Percentiles rank a stretch among this genome's conserved stretches.
These are phyloP conservation scores for Tadarida brasiliensis DNA, from an alignment of 2,797 vertebrate genomes.

Conservation along the genomic window DNA sequence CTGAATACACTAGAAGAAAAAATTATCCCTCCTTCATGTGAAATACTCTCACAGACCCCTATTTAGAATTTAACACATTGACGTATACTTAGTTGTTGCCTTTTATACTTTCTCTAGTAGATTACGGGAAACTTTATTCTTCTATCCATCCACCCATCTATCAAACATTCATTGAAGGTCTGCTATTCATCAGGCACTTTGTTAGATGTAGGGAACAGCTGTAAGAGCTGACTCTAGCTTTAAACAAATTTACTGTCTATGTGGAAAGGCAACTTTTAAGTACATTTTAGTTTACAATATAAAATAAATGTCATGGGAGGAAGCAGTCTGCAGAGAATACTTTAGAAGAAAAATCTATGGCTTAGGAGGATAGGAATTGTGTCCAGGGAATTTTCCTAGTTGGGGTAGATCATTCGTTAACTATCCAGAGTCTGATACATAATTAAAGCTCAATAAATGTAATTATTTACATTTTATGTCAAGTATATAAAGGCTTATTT, in stretches of 20 bases:
- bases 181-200: neutral
- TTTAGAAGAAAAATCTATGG: neutral
- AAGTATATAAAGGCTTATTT: neutral
- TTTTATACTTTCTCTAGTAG: neutral
- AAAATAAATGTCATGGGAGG: neutral
- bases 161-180: neutral
- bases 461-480: neutral
- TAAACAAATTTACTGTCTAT: neutral
- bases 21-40: neutral
- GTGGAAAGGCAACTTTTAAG: neutral
- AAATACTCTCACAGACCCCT: neutral
- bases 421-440: neutral
- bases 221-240: neutral
- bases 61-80: neutral
- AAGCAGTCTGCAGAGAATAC: neutral
- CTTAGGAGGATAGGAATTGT: neutral
- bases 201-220: neutral
- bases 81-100: neutral
- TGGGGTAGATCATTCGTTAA: neutral
- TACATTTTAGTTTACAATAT: slow-evolving; percentile 31
- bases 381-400: neutral
- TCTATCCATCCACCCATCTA: neutral
- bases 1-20: neutral
- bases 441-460: neutral
- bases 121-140: neutral